Conservation (phyloP, 2,797 vertebrate genomes). For the Ambastaia sidthimunki region DNA sequence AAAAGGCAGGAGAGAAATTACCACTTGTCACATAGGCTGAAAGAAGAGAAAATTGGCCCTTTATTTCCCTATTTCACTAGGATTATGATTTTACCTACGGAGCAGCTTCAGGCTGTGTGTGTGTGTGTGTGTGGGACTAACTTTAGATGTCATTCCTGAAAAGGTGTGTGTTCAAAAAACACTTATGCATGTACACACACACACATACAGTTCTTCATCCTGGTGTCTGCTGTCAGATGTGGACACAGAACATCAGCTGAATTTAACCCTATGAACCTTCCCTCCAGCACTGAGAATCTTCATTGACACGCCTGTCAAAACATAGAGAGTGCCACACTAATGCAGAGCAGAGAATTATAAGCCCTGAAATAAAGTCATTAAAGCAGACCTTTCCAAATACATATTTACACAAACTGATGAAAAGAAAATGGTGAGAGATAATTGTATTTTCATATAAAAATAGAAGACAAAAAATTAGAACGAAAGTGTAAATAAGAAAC, state of each 20-base stretch:
- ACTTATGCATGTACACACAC: neutral
- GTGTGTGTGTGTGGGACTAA: neutral
- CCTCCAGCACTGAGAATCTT: slow-evolving; percentile 1
- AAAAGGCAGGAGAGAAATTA: slow-evolving; percentile 41
- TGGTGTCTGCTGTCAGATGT: slow-evolving; percentile 8
- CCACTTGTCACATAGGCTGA: slow-evolving; percentile 59
- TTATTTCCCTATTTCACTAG: slow-evolving; percentile 45
- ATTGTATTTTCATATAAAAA: neutral
- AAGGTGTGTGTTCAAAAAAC: neutral
- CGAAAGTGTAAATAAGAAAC: neutral
- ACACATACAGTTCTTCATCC: neutral
- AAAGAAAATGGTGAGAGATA: neutral
- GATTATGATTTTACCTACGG: slow-evolving; percentile 37
- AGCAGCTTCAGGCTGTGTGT: neutral
- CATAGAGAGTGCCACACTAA: neutral
- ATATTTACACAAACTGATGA: neutral
- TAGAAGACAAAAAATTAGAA: neutral
- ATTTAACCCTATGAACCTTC: slow-evolving; percentile 16
- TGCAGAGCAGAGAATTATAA: neutral
- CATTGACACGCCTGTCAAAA: slow-evolving; percentile 25
- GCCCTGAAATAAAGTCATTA: neutral
- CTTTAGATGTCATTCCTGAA: too few species aligned
- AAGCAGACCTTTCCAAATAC: neutral
- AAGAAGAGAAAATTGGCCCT: slow-evolving; percentile 54
- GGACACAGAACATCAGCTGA: slow-evolving; percentile 19